These are phyloP conservation scores for Oxystoma pomonae DNA, from an alignment of 2,888 invertebrate species.

Conservation along the genomic window DNA sequence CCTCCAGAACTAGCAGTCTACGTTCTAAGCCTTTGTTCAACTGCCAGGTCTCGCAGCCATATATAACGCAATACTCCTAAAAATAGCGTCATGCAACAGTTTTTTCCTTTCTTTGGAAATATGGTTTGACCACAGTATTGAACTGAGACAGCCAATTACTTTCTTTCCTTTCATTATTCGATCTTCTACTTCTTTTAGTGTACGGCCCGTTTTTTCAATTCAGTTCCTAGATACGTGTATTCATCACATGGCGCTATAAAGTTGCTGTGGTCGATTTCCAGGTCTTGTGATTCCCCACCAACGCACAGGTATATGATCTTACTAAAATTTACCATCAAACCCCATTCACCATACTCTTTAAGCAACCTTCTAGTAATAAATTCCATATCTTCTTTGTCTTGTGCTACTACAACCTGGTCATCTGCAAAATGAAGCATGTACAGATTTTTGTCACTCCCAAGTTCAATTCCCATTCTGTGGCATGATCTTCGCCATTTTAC, in stretches of 20 bases:
- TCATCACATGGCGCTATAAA: not conserved
- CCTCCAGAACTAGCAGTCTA: no score
- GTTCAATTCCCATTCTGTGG: not conserved
- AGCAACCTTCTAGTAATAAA: not conserved
- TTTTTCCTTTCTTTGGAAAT: no score
- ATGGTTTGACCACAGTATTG: no score
- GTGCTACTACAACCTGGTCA: slow-evolving; percentile 1
- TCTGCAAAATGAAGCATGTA: not conserved
- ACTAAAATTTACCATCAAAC: not conserved
- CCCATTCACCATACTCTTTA: not conserved
- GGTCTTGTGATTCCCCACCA: not conserved
- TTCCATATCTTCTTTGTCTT: no score
- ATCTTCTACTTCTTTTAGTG: no score
- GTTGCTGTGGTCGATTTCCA: not conserved
- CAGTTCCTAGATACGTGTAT: not conserved
- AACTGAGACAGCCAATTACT: no score
- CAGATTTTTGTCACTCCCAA: not conserved
- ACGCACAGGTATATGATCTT: not conserved
- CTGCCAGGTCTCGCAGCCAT: no score
- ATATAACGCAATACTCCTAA: no score
- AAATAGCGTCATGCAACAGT: no score
- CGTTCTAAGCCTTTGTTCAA: no score
- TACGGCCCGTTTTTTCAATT: no score
- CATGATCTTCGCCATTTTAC: not conserved
- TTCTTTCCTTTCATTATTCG: no score